Base-by-base conservation (phyloP, 2,113 vertebrate genomes). In the Saguinus imperator region DNA sequence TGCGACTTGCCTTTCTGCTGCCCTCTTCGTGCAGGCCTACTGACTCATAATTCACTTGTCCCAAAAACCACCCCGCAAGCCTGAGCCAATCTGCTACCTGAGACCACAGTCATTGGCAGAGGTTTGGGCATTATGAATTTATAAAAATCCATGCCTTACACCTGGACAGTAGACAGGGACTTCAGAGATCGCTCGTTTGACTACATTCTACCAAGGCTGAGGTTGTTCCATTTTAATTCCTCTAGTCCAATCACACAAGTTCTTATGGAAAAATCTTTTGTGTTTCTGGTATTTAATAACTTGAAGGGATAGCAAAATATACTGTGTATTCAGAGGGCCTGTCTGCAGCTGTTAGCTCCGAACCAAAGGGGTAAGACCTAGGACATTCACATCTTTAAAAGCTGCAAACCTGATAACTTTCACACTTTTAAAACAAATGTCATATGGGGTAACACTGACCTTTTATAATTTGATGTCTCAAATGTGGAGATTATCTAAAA, bases 401-500 rank as follows among this genome's bases (percentile, higher is more conserved):
- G 97, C 96, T 98, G 94, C 98, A 98, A 95, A 98, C 50, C 95
- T 85, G 94, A 84, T 98, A 97, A 98, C 66, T 85, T 97, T 96
- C 87, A 82, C 94, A 80, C 66, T 90, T 97, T 97, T 87, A 91
- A 94, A 93, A 82, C 40, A 91, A 92, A 91, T 96, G 93, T 89
- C 76, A 81, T 68, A 23, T 87, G 95, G 61, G 25, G 12, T 94
- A 95, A 96, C 73, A 94, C 61, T 90, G 89, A 89, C 91, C 79
- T 96, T 90, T 96, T 84, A 87, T 87, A 97, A 97, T 84, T 0
- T 25, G 87, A 97, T 97, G 97, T 84, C 82, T 98, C 97, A 97
- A 97, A 87, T 98, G 97, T 97, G 98, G 98, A 97, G 94, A 68
- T 58, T 72, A 93, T 89, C 77, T 94, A 93, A 94, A 87, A 89